Conservation (phyloP, 2,888 invertebrate genomes). For the Drosophila sordidula region DNA sequence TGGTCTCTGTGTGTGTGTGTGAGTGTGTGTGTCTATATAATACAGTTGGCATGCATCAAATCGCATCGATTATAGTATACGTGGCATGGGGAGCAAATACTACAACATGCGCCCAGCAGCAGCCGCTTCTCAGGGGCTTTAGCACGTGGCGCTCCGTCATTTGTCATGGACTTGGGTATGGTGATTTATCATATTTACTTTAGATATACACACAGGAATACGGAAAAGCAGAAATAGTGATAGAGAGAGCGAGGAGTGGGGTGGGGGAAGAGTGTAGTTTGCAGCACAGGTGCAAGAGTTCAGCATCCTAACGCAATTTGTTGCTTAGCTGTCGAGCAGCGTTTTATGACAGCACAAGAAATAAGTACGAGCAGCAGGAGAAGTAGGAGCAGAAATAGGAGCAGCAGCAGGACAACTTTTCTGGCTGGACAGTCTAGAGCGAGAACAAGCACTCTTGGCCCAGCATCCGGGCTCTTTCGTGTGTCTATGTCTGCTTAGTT, state of each 20-base stretch:
- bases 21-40: slow-evolving; percentile 16
- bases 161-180: slow-evolving; percentile 68
- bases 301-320: slow-evolving; percentile 74
- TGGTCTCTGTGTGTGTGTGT: slow-evolving; percentile 26
- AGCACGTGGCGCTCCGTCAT: slow-evolving; percentile 65
- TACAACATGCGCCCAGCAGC: slow-evolving; percentile 25
- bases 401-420: slow-evolving; percentile 3
- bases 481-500: slow-evolving; percentile 12
- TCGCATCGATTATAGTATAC: slow-evolving; percentile 77
- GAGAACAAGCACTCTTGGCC: slow-evolving; percentile 4
- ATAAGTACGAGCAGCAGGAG: slow-evolving; percentile 13
- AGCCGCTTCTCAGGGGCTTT: slow-evolving; percentile 45
- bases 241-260: not conserved
- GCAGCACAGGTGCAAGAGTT: slow-evolving; percentile 72
- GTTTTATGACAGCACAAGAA: slow-evolving; percentile 57
- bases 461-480: not conserved
- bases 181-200: slow-evolving; percentile 78
- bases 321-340: slow-evolving; percentile 67
- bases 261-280: slow-evolving; percentile 9
- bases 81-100: slow-evolving; percentile 45
- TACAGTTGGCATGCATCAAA: slow-evolving; percentile 71
- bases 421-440: slow-evolving; percentile 22
- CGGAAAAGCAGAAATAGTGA: slow-evolving; percentile 14
- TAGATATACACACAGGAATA: slow-evolving; percentile 39
- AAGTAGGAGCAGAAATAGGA: not conserved